Evolutionary conservation across 2,113 vertebrate species (phyloP).

Genomic region (Arizona elegans): DNA sequence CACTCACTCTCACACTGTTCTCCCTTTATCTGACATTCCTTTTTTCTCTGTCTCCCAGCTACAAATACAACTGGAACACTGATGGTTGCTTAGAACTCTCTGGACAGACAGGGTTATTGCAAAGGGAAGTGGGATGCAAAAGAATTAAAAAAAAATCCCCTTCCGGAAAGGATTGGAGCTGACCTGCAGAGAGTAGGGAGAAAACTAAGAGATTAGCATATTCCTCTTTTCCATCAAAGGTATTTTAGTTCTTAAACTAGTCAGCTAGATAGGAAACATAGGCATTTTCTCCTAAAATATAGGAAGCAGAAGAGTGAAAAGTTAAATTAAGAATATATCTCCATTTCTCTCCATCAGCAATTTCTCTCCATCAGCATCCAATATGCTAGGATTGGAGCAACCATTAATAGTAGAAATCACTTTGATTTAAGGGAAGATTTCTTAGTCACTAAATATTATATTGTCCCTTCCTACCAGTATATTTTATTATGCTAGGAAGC

Average conservation of each 20-base stretch:
- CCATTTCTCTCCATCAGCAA: background rate
- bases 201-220: background rate
- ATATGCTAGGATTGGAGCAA: background rate
- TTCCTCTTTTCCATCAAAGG: background rate
- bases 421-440: background rate
- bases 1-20: background rate
- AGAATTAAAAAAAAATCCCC: background rate
- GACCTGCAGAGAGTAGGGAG: background rate
- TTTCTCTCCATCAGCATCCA: background rate
- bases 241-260: background rate
- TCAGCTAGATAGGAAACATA: background rate
- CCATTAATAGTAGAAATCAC: background rate
- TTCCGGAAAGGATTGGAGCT: background rate
- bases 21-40: background rate
- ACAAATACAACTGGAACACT: background rate
- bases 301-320: background rate
- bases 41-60: background rate
- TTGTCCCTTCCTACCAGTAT: background rate
- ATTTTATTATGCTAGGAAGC: background rate
- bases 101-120: background rate
- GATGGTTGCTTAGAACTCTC: background rate
- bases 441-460: background rate
- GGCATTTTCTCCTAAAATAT: background rate
- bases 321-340: background rate
- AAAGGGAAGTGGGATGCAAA: background rate